Base-by-base conservation (phyloP, 2,113 vertebrate genomes). In the Lycaon pictus region DNA sequence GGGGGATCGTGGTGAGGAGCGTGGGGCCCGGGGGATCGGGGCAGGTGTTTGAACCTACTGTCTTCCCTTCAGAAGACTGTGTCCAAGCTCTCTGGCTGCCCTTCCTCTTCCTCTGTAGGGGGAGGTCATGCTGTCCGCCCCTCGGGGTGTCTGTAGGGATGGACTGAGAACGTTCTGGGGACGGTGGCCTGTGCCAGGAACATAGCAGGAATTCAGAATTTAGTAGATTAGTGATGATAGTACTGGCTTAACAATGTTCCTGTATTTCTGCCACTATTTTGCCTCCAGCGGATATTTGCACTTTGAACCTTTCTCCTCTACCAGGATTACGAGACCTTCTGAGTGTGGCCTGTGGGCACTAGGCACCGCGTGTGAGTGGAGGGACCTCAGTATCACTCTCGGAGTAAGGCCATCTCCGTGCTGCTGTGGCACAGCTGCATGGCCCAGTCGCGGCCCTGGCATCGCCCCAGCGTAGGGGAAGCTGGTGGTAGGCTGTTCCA, bases 381-480 rank as follows among this genome's bases (percentile, higher is more conserved):
- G 55, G n/a, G 56, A 15, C 76, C 22, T 13, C 25, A 0, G 0
- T 8, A 7, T 7, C 58, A 1, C 43, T 43, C 16, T 10, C 2
- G 20, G 58, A 48, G 53, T 5, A 17, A 65, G 37, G 63, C 37
- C 13, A 15, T 23, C 27, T 11, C 7, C 25, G 7, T 20, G 22
- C 37, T 5, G 55, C 43, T 0, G 48, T 12, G 1, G 7, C 32
- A 1, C 1, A 29, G 25, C 60, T 63, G 51, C 3, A 0, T 0
- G 13, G 83, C 10, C n/a, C 6, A 2, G 37, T 29, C 62, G 23
- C 27, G 19, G 51, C 19, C 56, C 71, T 8, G 19, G 32, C 11
- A 7, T 1, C 5, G 12, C 11, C 32, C 32, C 58, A 19, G 7
- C 1, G 4, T 32, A 7, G 10, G 23, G 25, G 58, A 12, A 7